Evolutionary conservation across 2,888 invertebrate genomes (phyloP), one percentile per base, ranked within the genome.

Genomic region (Agrochola lychnidis): DNA sequence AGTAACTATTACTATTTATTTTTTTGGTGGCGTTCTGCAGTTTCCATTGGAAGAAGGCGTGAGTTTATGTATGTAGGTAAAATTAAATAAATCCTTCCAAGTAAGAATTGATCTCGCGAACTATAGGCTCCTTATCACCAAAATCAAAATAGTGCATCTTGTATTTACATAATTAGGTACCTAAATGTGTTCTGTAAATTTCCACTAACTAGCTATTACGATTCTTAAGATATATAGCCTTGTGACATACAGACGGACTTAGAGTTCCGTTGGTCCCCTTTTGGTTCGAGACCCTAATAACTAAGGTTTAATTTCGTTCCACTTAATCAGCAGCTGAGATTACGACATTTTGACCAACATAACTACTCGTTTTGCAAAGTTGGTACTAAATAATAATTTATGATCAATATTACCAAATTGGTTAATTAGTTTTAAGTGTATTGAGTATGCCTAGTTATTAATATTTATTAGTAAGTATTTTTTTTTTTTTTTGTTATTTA

Each of bases 341-440:
- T 56, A 63, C 9, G 0, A 7, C 14, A 19, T 30, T 40, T 36
- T 12, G 7, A 40, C 36, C 16, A 36, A 25, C 9, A 71, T 14
- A 22, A 0, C 6, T 16, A 36, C 5, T 22, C 9, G 30, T 79
- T 61, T 62, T 22, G 7, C 36, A 62, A 56, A 40, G 12, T 19
- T 14, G 12, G 5, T 12, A 56, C n/a, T n/a, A 2, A 56, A 61
- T 61, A 36, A n/a, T 57, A 40, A 30, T 30, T 53, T 40, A 56
- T 19, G 10, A 62, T 30, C 19, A 73, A 48, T 12, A 40, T 77
- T 80, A 62, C 53, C 45, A 45, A 69, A 62, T 56, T 48, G 5
- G 6, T 36, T 30, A 19, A 70, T 59, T 51, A 42, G 7, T 36
- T 51, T 61, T 16, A 62, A 62, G 3, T 25, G 19, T 42, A 42